Evolutionary conservation across 2,888 invertebrate genomes (phyloP).

Genomic region (Chelonus formosanus): DNA sequence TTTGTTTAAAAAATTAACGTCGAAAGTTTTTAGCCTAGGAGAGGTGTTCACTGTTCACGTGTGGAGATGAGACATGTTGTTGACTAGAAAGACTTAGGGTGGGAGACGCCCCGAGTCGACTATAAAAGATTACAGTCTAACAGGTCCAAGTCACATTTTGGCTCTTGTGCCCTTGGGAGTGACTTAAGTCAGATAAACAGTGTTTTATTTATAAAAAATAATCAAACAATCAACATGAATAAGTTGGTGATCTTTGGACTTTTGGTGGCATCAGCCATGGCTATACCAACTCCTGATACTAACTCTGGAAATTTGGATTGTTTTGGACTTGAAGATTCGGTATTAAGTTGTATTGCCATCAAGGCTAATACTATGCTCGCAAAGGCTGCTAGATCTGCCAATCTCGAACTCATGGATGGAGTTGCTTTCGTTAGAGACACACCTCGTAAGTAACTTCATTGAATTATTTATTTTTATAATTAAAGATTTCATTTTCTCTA

Average conservation of each 20-base stretch:
- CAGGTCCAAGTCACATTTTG: constrained; percentile 59
- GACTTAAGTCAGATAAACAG: too few species aligned
- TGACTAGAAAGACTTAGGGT: constrained; percentile 50
- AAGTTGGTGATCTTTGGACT: constrained; percentile 60
- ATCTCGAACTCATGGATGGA: constrained; percentile 70
- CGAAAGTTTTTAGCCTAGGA: constrained; percentile 54
- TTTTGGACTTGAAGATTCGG: constrained; percentile 63
- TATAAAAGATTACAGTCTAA: constrained; percentile 62
- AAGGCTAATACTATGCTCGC: constrained; percentile 69
- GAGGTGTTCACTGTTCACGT: constrained; percentile 41
- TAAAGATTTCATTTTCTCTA: too few species aligned
- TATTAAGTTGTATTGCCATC: constrained; percentile 70
- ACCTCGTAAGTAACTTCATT: constrained; percentile 53
- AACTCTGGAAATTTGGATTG: constrained; percentile 50
- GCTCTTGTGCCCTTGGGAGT: too few species aligned
- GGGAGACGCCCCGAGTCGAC: constrained; percentile 50
- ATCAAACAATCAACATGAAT: constrained; percentile 58
- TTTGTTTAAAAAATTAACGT: constrained; percentile 65
- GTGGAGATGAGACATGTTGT: constrained; percentile 46
- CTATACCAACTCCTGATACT: constrained; percentile 54
- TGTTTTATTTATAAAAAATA: constrained; percentile 2
- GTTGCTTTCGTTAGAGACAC: constrained; percentile 67
- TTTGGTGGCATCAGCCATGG: constrained; percentile 54
- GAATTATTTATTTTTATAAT: not conserved
- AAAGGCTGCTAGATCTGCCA: constrained; percentile 68